Percentiles rank a stretch among this genome's conserved stretches.
phyloP scores from a whole-genome alignment of 2,113 vertebrate genomes.

The Clinocottus analis region DNA sequence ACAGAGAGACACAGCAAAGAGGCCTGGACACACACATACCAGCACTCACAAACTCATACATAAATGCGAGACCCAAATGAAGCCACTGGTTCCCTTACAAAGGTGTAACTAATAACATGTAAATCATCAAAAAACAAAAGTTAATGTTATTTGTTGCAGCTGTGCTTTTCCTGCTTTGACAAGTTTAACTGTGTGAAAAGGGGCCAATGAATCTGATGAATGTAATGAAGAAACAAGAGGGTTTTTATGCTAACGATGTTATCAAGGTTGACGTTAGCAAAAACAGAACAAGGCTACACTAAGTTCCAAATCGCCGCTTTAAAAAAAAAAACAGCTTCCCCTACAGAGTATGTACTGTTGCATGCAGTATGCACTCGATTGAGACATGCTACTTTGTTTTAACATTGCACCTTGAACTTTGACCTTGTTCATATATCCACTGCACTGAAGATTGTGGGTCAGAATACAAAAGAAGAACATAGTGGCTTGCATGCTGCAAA shows the following conservation, averaged over 20 bases:
- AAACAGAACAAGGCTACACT: neutral
- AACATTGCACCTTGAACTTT: neutral
- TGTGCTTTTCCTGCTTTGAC: too few relatives aligned
- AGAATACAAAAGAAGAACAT: neutral
- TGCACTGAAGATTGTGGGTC: neutral
- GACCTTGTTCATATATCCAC: neutral
- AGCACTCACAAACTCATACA: neutral
- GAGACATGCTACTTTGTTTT: neutral
- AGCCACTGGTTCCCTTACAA: neutral
- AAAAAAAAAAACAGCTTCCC: too few relatives aligned
- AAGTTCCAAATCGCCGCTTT: too few relatives aligned
- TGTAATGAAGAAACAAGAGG: neutral
- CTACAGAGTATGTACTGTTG: too few relatives aligned
- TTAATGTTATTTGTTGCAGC: too few relatives aligned
- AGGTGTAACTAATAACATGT: neutral
- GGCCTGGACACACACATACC: neutral
- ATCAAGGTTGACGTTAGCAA: neutral
- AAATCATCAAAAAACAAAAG: too few relatives aligned
- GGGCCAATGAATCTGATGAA: neutral
- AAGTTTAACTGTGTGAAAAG: neutral
- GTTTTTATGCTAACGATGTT: neutral
- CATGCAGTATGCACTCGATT: too few relatives aligned
- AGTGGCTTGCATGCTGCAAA: neutral
- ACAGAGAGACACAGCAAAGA: neutral
- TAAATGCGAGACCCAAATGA: neutral